Base-by-base conservation (phyloP, 1,140 invertebrate genomes). In the Caenorhabditis tropicalis region DNA sequence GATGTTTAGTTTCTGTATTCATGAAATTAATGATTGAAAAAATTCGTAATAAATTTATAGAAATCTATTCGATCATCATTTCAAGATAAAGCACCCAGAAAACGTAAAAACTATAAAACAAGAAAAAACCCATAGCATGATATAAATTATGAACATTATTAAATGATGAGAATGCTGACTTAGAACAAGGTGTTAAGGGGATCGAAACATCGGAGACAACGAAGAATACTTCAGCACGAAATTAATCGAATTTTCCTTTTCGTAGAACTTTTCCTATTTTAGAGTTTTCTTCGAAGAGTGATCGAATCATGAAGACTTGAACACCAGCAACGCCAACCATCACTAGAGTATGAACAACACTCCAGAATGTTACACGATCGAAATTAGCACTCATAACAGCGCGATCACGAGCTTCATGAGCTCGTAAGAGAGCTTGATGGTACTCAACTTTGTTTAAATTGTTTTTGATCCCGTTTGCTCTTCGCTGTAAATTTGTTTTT, bases 321-420 rank as follows among this genome's bases (percentile, higher is more conserved):
- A 90, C 89, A n/a, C 90, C 86, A 16, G 88, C 90, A 15, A 92
- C 92, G 24, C 87, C 81, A 10, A 92, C 65, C 92, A 92, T 91
- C 9, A 92, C 82, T 29, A 89, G 85, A 5, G 92, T 86, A 85
- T 92, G 91, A 5, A 92, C 48, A 33, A 88, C 83, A 1, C 92
- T 92, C 86, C 92, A 90, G 36, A 88, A 88, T 85, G 92, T 92
- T 9, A 92, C 91, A 24, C 91, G 87, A 39, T 90, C 90, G 87
- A 92, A 92, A 84, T 92, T 92, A 16, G 87, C 84, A 82, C 92
- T 91, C 51, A 90, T 87, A 19, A 90, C 88, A 80, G 90, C 91
- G 27, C 92, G 88, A 82, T 92, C 92, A 51, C 91, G 83, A 2
- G 91, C 88, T 85, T 92, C 92, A 80, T 89, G 90, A 83, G 91